Conservation (phyloP, 1,140 invertebrate species). For the Phortica variegata region DNA sequence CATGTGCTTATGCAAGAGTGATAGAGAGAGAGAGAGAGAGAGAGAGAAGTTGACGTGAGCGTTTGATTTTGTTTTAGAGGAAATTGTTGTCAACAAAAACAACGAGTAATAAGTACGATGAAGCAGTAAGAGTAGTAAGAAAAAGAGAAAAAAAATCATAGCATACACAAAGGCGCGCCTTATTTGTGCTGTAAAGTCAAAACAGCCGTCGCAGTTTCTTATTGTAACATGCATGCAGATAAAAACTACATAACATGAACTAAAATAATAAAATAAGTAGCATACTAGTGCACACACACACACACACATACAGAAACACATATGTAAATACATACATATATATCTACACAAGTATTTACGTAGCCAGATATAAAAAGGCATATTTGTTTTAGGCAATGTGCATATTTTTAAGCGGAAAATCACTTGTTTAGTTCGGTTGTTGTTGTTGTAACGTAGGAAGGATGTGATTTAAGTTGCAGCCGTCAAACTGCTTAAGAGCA, state of each 20-base stretch:
- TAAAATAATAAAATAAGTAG: neutral
- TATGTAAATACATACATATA: neutral
- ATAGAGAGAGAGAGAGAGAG: slow-evolving; percentile 10
- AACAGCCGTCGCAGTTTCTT: too few relatives aligned
- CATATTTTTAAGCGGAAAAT: slow-evolving; percentile 41
- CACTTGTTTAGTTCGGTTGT: slow-evolving; percentile 51
- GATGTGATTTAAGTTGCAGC: slow-evolving; percentile 53
- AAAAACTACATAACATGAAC: slow-evolving; percentile 5
- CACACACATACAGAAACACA: slow-evolving; percentile 15
- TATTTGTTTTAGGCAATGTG: slow-evolving; percentile 16
- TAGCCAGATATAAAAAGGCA: too few relatives aligned
- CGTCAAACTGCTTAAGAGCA: too few relatives aligned
- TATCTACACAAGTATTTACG: slow-evolving; percentile 12
- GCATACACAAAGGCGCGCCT: slow-evolving; percentile 24
- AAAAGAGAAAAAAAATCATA: slow-evolving; percentile 3
- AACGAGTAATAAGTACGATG: slow-evolving; percentile 2
- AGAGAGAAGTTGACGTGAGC: slow-evolving; percentile 28
- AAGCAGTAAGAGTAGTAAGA: slow-evolving; percentile 15
- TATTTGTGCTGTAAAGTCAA: too few relatives aligned
- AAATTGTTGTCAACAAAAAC: slow-evolving; percentile 22
- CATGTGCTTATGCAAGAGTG: neutral
- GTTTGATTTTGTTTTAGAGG: slow-evolving; percentile 48
- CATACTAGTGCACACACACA: slow-evolving; percentile 2
- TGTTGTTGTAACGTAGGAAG: slow-evolving; percentile 50
- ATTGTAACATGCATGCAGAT: slow-evolving; percentile 21